Base-by-base conservation (phyloP, 2,797 vertebrate species). In the Rhinichthys osculus region DNA sequence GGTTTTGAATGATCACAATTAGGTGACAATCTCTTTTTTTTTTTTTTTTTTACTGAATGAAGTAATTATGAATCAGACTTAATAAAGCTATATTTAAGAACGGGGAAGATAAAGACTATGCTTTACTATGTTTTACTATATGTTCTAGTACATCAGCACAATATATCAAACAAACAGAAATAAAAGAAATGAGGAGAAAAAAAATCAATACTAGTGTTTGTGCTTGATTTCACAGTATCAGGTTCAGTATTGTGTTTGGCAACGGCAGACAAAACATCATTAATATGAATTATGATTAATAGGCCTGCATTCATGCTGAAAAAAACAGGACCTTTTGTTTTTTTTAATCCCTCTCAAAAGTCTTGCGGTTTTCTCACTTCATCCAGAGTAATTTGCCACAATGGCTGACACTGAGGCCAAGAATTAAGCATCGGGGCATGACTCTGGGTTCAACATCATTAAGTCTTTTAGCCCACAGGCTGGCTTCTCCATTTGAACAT, bases 381-480 rank as follows among this genome's bases (percentile, higher is more conserved):
- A 90, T 89, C 84, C 81, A 87, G 23, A 59, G 78, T 82, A 81
- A 86, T 89, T 90, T 87, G 80, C 90, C 90, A 88, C 88, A 87
- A 89, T 82, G 76, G 85, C 82, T 90, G 87, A 85, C 86, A 85
- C 73, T 27, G 67, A 89, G 90, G 90, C 83, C 86, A 89, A 70
- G 83, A 87, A 88, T 87, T 85, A 88, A 88, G 87, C 85, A 89
- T 81, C 21, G 73, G 89, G 87, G 84, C 89, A 38, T 85, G 83
- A 88, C 89, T 89, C 81, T 69, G 88, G 91, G 91, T 91, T 91
- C 90, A 91, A 91, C 90, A 90, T 91, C 91, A 92, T 92, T 92
- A 92, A 91, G 87, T 88, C 85, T 78, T 86, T 88, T 86, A 84
- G 87, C 89, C 86, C 87, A 77, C 85, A 84, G 87, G 59, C 86